Evolutionary conservation across 2,888 invertebrate species (phyloP).

Genomic region (Coenonympha glycerion): DNA sequence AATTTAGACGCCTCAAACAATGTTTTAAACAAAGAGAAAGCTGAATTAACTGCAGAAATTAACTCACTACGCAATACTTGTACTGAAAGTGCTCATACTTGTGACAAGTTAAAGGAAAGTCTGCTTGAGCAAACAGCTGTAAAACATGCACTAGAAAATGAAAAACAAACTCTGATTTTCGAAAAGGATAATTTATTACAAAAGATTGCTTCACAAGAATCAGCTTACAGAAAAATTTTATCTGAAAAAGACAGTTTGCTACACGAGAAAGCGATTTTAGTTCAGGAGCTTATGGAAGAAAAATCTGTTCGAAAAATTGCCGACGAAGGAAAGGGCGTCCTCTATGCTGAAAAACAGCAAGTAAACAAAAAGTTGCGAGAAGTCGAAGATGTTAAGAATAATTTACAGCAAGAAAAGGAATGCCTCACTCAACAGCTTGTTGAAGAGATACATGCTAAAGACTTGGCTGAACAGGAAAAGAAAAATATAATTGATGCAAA

Average conservation of each 20-base stretch:
- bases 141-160: slow-evolving; percentile 29
- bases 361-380: slow-evolving; percentile 19
- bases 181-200: slow-evolving; percentile 26
- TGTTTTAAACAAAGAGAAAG: slow-evolving; percentile 18
- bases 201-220: slow-evolving; percentile 18
- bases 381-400: slow-evolving; percentile 15
- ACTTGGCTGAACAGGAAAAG: slow-evolving; percentile 40
- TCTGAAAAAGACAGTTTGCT: slow-evolving; percentile 31
- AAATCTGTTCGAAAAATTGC: slow-evolving; percentile 33
- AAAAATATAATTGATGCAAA: slow-evolving; percentile 27
- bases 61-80: slow-evolving; percentile 18
- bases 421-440: slow-evolving; percentile 40
- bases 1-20: slow-evolving; percentile 18
- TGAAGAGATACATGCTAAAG: slow-evolving; percentile 39
- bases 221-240: slow-evolving; percentile 27
- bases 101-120: slow-evolving; percentile 19
- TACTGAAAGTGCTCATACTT: slow-evolving; percentile 23
- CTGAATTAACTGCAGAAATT: slow-evolving; percentile 16
- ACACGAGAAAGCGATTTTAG: slow-evolving; percentile 32
- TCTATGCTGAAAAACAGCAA: slow-evolving; percentile 29
- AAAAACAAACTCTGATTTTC: slow-evolving; percentile 29
- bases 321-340: slow-evolving; percentile 26
- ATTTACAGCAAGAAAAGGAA: slow-evolving; percentile 36
- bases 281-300: slow-evolving; percentile 32
- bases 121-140: slow-evolving; percentile 20